Conservation (phyloP, 2,113 vertebrate species). For the Eonycteris spelaea region DNA sequence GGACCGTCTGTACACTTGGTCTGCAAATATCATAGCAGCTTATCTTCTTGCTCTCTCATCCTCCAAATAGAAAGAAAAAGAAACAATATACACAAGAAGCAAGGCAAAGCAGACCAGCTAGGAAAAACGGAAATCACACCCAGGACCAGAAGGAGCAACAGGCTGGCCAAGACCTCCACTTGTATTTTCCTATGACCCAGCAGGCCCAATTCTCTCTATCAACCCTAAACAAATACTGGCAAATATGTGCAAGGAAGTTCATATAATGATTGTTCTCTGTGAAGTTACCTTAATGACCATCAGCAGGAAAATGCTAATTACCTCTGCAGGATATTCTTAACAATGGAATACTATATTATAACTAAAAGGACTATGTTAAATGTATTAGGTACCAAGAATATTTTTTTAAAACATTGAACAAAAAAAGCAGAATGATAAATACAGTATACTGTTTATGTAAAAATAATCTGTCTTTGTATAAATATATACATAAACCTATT, state of each 20-base stretch:
- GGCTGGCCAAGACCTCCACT: background rate
- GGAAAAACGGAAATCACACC: background rate
- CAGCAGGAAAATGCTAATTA: background rate
- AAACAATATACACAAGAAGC: background rate
- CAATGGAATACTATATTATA: background rate
- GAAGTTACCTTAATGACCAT: background rate
- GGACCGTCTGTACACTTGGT: too few species aligned
- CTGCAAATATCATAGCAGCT: background rate
- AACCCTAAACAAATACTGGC: background rate
- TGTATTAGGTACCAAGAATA: background rate
- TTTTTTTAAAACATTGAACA: background rate
- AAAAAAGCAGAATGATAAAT: background rate
- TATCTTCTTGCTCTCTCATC: background rate
- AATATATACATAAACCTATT: background rate
- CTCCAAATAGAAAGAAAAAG: background rate
- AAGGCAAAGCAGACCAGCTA: background rate
- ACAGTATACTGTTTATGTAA: background rate
- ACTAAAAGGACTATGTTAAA: background rate
- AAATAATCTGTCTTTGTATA: background rate
- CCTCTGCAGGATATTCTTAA: background rate
- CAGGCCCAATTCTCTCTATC: background rate
- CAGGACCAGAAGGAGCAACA: background rate
- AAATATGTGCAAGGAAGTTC: background rate
- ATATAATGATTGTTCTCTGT: background rate
- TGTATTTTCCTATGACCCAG: background rate